phyloP scores from a whole-genome alignment of 2,888 invertebrate genomes.

The Sesia bembeciformis region DNA sequence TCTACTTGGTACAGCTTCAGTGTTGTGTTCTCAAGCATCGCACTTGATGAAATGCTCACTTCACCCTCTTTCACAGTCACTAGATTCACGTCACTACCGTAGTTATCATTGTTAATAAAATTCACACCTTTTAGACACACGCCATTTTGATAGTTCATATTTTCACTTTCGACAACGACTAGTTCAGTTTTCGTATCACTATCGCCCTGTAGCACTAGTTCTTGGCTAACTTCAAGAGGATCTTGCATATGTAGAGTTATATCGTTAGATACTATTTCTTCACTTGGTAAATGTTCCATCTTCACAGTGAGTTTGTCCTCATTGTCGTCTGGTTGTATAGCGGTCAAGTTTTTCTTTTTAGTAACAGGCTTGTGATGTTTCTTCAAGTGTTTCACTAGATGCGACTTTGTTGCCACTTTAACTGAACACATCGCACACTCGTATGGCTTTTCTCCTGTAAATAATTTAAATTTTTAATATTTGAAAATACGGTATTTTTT shows the following conservation, averaged over 20 bases:
- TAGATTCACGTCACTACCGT: constrained; percentile 31
- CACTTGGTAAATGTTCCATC: constrained; percentile 1
- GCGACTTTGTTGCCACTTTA: constrained; percentile 43
- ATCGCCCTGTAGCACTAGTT: constrained; percentile 38
- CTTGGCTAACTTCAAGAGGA: constrained; percentile 33
- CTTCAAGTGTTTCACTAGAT: constrained; percentile 35
- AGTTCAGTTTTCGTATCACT: constrained; percentile 32
- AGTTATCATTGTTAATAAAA: constrained; percentile 20
- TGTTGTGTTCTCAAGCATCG: constrained; percentile 28
- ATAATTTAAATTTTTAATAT: constrained; percentile 1
- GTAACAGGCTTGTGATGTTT: background rate
- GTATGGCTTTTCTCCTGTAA: constrained; percentile 55
- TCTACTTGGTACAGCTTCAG: constrained; percentile 45
- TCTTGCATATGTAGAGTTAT: constrained; percentile 16
- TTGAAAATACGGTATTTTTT: background rate
- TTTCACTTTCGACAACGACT: constrained; percentile 29
- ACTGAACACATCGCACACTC: constrained; percentile 43
- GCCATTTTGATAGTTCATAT: constrained; percentile 13
- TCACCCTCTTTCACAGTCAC: constrained; percentile 40
- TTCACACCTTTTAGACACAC: constrained; percentile 22
- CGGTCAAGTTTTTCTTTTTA: background rate
- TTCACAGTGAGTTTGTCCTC: background rate
- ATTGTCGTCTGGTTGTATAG: background rate
- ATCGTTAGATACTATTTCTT: background rate
- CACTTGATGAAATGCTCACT: constrained; percentile 28